Conservation (phyloP, 2,888 invertebrate species). For the Callimorpha dominula region DNA sequence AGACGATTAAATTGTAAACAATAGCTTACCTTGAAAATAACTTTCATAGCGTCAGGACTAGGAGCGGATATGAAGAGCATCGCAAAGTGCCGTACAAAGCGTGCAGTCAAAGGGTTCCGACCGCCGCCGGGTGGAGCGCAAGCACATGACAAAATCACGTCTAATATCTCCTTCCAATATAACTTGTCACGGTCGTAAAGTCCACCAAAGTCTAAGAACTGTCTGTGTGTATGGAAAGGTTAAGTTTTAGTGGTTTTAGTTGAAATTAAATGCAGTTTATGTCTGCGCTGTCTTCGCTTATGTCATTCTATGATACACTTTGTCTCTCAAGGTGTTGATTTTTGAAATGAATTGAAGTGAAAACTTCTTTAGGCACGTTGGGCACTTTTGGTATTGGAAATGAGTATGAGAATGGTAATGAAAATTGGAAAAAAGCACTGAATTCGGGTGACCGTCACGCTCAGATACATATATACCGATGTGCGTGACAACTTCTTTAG, state of each 20-base stretch:
- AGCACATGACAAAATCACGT: conserved; percentile 93
- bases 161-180: conserved; percentile 95
- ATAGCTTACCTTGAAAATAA: conserved; percentile 89
- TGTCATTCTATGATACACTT: too few relatives aligned
- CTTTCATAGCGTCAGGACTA: conserved; percentile 90
- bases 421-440: too few relatives aligned
- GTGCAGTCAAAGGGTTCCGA: conserved; percentile 92
- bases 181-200: conserved; percentile 95
- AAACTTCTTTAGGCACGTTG: too few relatives aligned
- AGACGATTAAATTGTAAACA: not conserved
- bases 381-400: too few relatives aligned
- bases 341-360: too few relatives aligned
- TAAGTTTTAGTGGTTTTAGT: not conserved
- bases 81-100: conserved; percentile 96
- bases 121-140: conserved; percentile 98
- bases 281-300: not conserved
- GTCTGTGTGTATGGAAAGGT: conserved; percentile 73
- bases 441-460: too few relatives aligned
- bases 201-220: conserved; percentile 92
- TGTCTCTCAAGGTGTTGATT: too few relatives aligned
- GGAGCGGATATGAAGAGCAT: conserved; percentile 94
- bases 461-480: too few relatives aligned
- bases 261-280: not conserved
- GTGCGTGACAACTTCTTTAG: too few relatives aligned
- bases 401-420: too few relatives aligned